Conservation (phyloP, 2,113 vertebrate genomes). For the Leptosomus discolor region DNA sequence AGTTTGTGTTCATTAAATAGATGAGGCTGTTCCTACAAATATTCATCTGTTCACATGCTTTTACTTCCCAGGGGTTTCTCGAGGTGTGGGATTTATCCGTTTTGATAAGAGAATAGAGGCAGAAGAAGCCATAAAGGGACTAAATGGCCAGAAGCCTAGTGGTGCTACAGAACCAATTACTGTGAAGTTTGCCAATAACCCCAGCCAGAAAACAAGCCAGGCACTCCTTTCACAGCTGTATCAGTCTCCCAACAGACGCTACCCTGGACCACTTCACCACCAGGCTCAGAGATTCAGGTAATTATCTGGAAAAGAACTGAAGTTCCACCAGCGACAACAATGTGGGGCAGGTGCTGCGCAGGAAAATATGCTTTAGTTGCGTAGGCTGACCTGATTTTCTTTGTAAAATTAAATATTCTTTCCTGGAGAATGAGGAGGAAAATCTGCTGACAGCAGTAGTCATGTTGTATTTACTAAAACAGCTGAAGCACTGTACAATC, state of each 20-base stretch:
- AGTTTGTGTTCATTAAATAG: neutral
- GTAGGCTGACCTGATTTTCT: slow-evolving; percentile 58
- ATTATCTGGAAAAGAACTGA: slow-evolving; percentile 64
- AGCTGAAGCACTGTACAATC: slow-evolving; percentile 35
- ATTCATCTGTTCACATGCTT: neutral
- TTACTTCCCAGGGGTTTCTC: slow-evolving; percentile 88
- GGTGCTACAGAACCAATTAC: slow-evolving; percentile 98
- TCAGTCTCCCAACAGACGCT: slow-evolving; percentile 98
- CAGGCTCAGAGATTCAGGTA: slow-evolving; percentile 99
- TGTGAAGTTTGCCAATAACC: slow-evolving; percentile 99
- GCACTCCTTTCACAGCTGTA: slow-evolving; percentile 98
- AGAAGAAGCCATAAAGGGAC: slow-evolving; percentile 99
- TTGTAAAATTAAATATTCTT: slow-evolving; percentile 66
- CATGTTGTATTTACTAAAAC: slow-evolving; percentile 63
- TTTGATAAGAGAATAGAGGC: slow-evolving; percentile 99
- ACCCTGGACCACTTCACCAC: slow-evolving; percentile 97
- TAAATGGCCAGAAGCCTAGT: slow-evolving; percentile 99
- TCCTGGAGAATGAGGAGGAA: slow-evolving; percentile 61
- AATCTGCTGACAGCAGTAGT: slow-evolving; percentile 59
- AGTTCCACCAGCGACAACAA: neutral
- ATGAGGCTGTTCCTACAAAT: neutral
- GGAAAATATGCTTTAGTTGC: slow-evolving; percentile 43
- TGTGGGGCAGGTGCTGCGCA: slow-evolving; percentile 21
- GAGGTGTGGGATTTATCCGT: slow-evolving; percentile 99
- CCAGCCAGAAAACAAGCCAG: slow-evolving; percentile 99